Conservation (phyloP, 2,888 invertebrate genomes). For the Pristionchus japonicus region DNA sequence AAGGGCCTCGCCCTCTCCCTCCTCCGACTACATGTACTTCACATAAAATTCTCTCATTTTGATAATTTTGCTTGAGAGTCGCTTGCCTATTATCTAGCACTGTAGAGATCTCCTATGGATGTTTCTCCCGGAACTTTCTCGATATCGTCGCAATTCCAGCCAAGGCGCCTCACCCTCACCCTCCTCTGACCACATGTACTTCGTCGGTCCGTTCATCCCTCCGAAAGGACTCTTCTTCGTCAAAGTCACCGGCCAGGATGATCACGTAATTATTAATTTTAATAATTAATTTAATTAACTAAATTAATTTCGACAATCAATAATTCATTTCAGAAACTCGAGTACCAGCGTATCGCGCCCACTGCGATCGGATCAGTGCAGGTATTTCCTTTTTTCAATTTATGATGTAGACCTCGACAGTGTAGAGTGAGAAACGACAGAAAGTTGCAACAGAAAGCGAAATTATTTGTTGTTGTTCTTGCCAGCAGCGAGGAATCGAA, state of each 20-base stretch:
- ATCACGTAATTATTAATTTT: constrained; percentile 74
- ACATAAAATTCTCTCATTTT: no score
- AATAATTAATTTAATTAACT: background rate
- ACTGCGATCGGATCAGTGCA: constrained; percentile 82
- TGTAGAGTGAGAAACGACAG: no score
- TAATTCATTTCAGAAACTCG: constrained; percentile 77
- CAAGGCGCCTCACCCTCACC: constrained; percentile 47
- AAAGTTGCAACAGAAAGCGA: no score
- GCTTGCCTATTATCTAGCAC: no score
- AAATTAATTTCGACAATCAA: background rate
- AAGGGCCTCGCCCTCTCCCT: background rate
- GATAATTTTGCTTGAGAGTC: no score
- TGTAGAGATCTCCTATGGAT: no score
- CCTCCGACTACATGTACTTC: constrained; percentile 77
- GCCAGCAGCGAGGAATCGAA: no score
- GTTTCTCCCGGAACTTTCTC: no score
- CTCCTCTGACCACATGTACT: constrained; percentile 76
- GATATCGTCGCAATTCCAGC: no score
- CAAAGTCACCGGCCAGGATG: constrained; percentile 82
- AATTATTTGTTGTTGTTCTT: no score
- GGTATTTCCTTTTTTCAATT: constrained; percentile 41
- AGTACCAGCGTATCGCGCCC: constrained; percentile 81
- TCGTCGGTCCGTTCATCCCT: constrained; percentile 81
- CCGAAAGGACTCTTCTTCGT: constrained; percentile 83
- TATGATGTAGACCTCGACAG: no score